These are phyloP conservation scores for Galleria mellonella DNA, from an alignment of 1,140 invertebrate genomes.

Conservation along the genomic window DNA sequence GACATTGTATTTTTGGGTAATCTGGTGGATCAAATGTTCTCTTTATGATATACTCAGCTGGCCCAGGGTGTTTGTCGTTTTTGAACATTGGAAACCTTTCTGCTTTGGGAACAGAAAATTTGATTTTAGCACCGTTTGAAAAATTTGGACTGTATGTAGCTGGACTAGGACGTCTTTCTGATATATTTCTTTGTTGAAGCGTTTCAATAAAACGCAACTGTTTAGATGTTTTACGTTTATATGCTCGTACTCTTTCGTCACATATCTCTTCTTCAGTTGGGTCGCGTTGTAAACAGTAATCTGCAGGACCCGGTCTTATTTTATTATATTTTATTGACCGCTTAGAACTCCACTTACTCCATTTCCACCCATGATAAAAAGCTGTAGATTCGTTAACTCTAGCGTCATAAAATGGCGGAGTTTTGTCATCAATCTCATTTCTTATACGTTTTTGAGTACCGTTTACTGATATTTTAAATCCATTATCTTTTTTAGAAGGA, in stretches of 20 bases:
- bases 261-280: conserved; percentile 22
- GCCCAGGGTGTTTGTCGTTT: conserved; percentile 30
- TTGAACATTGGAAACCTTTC: conserved; percentile 24
- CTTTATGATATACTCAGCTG: conserved; percentile 37
- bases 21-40: conserved; percentile 37
- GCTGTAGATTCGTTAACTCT: conserved; percentile 29
- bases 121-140: conserved; percentile 29
- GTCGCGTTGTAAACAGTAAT: conserved; percentile 30
- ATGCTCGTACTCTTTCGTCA: conserved; percentile 32
- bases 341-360: conserved; percentile 44
- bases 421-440: conserved; percentile 11
- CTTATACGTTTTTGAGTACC: conserved; percentile 20
- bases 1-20: conserved; percentile 17
- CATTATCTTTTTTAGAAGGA: conserved; percentile 25
- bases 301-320: conserved; percentile 36
- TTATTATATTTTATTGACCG: conserved; percentile 12
- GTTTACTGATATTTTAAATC: conserved; percentile 22
- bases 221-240: conserved; percentile 38
- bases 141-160: conserved; percentile 29
- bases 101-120: conserved; percentile 29
- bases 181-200: conserved; percentile 38
- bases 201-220: conserved; percentile 50
- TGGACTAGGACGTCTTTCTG: conserved; percentile 41
- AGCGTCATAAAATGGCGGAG: conserved; percentile 41
- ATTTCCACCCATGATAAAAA: conserved; percentile 58